phyloP scores from a whole-genome alignment of 2,797 vertebrate species.

The Sebastiscus albofasciatus region DNA sequence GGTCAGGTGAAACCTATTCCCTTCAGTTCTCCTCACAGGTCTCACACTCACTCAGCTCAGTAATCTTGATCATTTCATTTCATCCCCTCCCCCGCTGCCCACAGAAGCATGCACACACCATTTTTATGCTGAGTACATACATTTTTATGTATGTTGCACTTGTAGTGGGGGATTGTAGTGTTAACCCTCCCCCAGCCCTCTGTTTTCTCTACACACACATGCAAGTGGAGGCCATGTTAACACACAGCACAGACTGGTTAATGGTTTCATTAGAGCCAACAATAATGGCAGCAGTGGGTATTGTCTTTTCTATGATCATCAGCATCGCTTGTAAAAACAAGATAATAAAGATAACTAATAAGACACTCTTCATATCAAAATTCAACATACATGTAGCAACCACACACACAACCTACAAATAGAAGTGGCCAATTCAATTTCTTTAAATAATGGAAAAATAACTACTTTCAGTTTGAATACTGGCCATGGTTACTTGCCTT shows the following conservation, averaged over 20 bases:
- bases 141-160: constrained; percentile 57
- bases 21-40: not conserved
- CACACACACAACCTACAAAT: not conserved
- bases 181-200: constrained; percentile 43
- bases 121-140: constrained; percentile 70
- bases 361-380: not conserved
- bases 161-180: constrained; percentile 25
- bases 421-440: not conserved
- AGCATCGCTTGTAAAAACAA: not conserved
- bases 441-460: not conserved
- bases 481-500: no score
- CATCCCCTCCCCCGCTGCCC: constrained; percentile 36
- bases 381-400: not conserved
- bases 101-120: constrained; percentile 37
- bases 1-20: constrained; percentile 16
- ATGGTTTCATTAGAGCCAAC: constrained; percentile 18
- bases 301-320: not conserved
- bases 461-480: not conserved
- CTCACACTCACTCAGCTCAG: constrained; percentile 17
- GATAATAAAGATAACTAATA: not conserved
- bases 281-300: not conserved
- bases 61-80: constrained; percentile 37
- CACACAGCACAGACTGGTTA: constrained; percentile 3
- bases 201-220: constrained; percentile 9
- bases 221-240: constrained; percentile 40